Base-by-base conservation (phyloP, 2,888 invertebrate genomes). In the Limnephilus rhombicus region DNA sequence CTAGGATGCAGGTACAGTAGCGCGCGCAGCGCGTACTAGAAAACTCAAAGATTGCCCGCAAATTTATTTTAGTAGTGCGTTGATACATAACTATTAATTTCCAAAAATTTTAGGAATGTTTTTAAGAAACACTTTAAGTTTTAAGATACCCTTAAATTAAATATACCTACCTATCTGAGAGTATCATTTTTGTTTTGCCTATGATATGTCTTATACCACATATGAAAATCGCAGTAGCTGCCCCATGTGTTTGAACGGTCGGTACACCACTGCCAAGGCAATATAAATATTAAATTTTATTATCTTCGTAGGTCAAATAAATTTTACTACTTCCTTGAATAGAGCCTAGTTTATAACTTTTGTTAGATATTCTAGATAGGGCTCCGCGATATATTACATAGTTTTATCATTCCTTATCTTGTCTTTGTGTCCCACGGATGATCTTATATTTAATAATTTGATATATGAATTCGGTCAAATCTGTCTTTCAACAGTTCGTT, bases 211-310 rank as follows among this genome's bases (percentile, higher is more conserved):
- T 31, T 31, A 31, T 3, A 37, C 37, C 37, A 37, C 37, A 37
- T 37, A 3, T 3, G 3, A 37, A 37, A 37, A 37, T 45, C 45
- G 7, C 12, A 45, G 45, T 12, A 45, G 11, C 12, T 45, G 15
- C 4, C 68, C 68, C 1, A 24, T 7, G 0, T 18, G 24, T 68
- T 68, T 18, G 7, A 68, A 68, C 24, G 68, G 68, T 68, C 68
- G 24, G 29, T 45, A 29, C 45, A 29, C 49, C 86, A 45, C 41
- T 45, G 86, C 11, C 29, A 86, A 11, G 37, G 37, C 37, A 86
- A 41, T n/a, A 86, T 86, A 86, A 86, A 86, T 86, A 86, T 86
- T 49, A 86, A 45, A 86, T 86, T 86, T 86, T 86, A 86, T 86
- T 86, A 29, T 45, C n/a, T 45, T 45, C 41, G 86, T 29, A 24